Conservation (phyloP, 1,140 invertebrate species). For the Drosophila gunungcola region DNA sequence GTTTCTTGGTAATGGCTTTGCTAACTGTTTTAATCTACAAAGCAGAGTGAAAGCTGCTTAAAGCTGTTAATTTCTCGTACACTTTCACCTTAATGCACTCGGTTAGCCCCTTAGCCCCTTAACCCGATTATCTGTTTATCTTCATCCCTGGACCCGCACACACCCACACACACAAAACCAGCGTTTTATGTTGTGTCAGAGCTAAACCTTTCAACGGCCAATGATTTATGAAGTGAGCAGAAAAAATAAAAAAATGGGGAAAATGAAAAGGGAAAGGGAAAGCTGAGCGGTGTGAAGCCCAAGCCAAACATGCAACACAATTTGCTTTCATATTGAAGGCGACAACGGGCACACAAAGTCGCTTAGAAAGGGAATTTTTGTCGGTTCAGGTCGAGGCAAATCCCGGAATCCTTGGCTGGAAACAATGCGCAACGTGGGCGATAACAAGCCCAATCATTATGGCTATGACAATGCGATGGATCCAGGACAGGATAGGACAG, state of each 20-base stretch:
- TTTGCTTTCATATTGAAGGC: conserved; percentile 81
- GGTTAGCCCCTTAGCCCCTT: conserved; percentile 54
- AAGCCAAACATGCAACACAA: conserved; percentile 76
- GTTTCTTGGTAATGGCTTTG: background rate
- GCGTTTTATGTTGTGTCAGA: conserved; percentile 61
- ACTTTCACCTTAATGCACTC: conserved; percentile 56
- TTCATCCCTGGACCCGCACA: background rate
- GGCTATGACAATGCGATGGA: conserved; percentile 57
- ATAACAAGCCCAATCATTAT: conserved; percentile 83
- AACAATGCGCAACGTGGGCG: conserved; percentile 75
- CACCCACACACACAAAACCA: conserved; percentile 5
- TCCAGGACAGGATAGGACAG: conserved; percentile 5
- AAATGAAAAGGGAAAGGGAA: conserved; percentile 3
- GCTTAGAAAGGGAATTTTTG: conserved; percentile 18
- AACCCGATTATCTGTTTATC: conserved; percentile 61
- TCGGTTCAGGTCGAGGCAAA: conserved; percentile 22
- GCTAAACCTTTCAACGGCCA: conserved; percentile 73
- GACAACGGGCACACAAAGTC: conserved; percentile 49
- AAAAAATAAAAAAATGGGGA: conserved; percentile 9
- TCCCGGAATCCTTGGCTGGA: conserved; percentile 39
- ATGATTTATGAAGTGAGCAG: conserved; percentile 78
- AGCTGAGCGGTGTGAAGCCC: conserved; percentile 34
- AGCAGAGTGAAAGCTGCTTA: conserved; percentile 6
- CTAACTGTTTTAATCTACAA: conserved; percentile 18
- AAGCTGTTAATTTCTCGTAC: conserved; percentile 29